Conservation (phyloP, 2,888 invertebrate genomes). For the Capitulum mitella region DNA sequence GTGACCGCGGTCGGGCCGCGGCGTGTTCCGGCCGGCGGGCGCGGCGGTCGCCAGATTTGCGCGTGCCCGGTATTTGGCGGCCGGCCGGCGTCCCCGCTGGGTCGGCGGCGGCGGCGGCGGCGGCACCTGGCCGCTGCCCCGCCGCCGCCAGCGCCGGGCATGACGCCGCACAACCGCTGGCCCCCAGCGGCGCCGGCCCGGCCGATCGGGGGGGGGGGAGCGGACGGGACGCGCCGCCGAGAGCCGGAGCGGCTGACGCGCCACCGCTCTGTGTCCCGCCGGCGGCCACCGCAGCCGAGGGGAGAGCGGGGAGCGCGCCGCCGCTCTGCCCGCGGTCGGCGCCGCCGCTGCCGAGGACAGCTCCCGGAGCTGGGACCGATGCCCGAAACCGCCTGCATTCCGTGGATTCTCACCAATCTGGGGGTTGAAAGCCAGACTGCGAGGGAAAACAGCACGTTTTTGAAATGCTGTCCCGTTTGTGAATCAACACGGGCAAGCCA, state of each 20-base stretch:
- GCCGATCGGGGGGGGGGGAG: neutral
- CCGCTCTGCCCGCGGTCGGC: neutral
- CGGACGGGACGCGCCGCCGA: neutral
- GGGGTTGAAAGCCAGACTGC: no score
- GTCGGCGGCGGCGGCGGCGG: neutral
- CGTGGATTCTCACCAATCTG: no score
- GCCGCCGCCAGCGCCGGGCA: neutral
- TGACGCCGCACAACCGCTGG: neutral
- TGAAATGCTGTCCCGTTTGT: no score
- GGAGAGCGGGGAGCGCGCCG: neutral
- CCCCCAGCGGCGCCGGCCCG: neutral
- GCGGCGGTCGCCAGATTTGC: no score
- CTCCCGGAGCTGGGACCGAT: no score
- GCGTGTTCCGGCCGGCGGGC: no score
- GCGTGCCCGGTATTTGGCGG: neutral
- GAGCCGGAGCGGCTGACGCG: neutral
- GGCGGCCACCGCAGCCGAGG: no score
- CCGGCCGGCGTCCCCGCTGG: neutral
- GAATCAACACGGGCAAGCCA: no score
- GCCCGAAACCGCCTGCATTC: no score
- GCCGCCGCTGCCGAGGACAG: no score
- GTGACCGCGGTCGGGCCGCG: no score
- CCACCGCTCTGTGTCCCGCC: neutral
- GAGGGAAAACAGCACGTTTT: no score
- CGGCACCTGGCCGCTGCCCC: neutral